These are phyloP conservation scores for Cydia fagiglandana DNA, from an alignment of 1,140 invertebrate species.

Conservation along the genomic window DNA sequence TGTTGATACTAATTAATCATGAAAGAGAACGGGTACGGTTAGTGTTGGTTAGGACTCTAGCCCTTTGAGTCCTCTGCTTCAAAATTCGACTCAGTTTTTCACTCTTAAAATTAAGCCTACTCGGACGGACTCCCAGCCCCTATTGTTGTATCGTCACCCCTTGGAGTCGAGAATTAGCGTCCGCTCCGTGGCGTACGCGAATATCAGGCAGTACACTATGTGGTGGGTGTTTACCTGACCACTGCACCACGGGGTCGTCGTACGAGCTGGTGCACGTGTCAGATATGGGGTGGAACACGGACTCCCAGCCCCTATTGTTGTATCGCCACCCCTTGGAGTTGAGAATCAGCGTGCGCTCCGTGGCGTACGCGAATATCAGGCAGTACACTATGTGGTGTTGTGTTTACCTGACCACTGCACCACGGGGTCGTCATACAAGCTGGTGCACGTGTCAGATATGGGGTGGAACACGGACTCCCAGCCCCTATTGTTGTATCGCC, in stretches of 20 bases:
- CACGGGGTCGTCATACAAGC: too few relatives aligned
- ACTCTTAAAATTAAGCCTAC: too few relatives aligned
- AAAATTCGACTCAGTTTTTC: too few relatives aligned
- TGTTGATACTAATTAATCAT: too few relatives aligned
- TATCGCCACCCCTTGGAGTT: constrained; percentile 99
- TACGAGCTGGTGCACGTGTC: constrained; percentile 88
- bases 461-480: constrained; percentile 91
- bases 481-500: constrained; percentile 95
- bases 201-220: too few relatives aligned
- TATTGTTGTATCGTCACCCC: constrained; percentile 93
- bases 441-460: too few relatives aligned
- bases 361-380: constrained; percentile 89
- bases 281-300: constrained; percentile 95
- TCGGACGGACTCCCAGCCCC: constrained; percentile 99
- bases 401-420: too few relatives aligned
- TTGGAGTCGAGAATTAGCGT: constrained; percentile 97
- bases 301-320: constrained; percentile 95
- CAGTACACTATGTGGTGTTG: too few relatives aligned
- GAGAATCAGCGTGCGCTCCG: constrained; percentile 94
- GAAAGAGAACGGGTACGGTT: too few relatives aligned
- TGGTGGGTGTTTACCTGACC: constrained; percentile 65
- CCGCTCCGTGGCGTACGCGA: constrained; percentile 96
- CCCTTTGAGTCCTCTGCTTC: too few relatives aligned
- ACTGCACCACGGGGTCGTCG: constrained; percentile 76
- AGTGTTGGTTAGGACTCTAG: too few relatives aligned